Evolutionary conservation across 1,140 invertebrate species (phyloP), one percentile per base, ranked within the genome.

Genomic region (Drosophila mayri): DNA sequence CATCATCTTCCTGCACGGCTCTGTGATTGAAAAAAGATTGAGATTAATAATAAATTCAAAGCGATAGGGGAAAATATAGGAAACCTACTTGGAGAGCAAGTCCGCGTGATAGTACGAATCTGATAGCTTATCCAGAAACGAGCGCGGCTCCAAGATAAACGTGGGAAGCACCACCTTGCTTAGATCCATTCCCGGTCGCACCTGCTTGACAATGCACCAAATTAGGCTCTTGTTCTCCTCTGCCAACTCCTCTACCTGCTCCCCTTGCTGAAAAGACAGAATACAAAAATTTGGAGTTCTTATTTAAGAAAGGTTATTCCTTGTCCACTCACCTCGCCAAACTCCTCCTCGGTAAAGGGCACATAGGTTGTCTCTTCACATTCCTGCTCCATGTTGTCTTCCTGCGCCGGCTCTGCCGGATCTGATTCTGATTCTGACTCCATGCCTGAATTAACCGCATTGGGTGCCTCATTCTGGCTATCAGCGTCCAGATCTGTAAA

Each of bases 91-190:
- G 38, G 96, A 95, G 18, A 99, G 93, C 71, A 99, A 94, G 93
- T 99, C 97, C 8, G 97, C 97, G 91, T 99, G 98, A 93, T 98
- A 99, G 93, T 99, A 98, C 44, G 98, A 98, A 93, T 99, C 98
- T 0, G 97, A 95, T 1, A 99, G 94, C 93, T 98, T 99, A 92
- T 99, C 98, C 14, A 99, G 93, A 93, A 99, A 98, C 3, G 98
- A 99, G 60, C 98, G 93, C 18, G 98, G 97, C 91, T 99, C 98
- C 55, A 99, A 91, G 61, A 97, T 97, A 85, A 97, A 97, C 0
- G 97, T 97, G 0, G 98, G 98, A 49, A 99, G 93, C 10, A 98
- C 97, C 32, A 99, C 98, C 93, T 98, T 98, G 54, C 97, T 98
- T n/a, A 99, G 93, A 93, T 99, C 98, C 98, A 99, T 99, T 20